Conservation (phyloP, 2,113 vertebrate species). For the Capreolus pygargus region DNA sequence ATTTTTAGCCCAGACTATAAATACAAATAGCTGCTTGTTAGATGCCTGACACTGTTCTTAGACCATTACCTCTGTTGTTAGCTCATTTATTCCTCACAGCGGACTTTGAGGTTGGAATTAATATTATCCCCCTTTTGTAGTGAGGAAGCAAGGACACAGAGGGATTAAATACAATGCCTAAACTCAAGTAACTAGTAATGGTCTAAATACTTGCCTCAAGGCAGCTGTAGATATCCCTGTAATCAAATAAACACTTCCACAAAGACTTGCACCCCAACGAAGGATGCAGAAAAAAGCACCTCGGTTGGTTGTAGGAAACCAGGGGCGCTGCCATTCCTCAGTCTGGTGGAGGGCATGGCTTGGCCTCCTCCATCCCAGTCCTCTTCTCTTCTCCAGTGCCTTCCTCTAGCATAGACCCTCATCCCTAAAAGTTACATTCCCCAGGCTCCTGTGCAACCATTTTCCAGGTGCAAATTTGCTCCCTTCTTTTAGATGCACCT, state of each 20-base stretch:
- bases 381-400: neutral
- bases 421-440: neutral
- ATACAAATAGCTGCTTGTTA: slow-evolving; percentile 21
- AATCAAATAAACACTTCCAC: neutral
- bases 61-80: neutral
- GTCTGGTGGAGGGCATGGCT: no score
- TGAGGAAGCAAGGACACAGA: neutral
- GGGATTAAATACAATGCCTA: neutral
- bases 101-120: neutral
- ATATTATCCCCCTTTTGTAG: neutral
- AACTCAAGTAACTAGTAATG: neutral
- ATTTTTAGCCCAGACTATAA: neutral
- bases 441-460: neutral
- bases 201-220: neutral
- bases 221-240: neutral
- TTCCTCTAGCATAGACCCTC: neutral
- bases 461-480: neutral
- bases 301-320: neutral
- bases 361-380: neutral
- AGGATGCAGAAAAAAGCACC: neutral
- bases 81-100: neutral
- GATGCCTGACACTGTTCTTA: neutral
- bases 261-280: neutral
- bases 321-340: neutral
- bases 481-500: neutral